phyloP scores from a whole-genome alignment of 2,888 invertebrate species.

The Nomada fucata region DNA sequence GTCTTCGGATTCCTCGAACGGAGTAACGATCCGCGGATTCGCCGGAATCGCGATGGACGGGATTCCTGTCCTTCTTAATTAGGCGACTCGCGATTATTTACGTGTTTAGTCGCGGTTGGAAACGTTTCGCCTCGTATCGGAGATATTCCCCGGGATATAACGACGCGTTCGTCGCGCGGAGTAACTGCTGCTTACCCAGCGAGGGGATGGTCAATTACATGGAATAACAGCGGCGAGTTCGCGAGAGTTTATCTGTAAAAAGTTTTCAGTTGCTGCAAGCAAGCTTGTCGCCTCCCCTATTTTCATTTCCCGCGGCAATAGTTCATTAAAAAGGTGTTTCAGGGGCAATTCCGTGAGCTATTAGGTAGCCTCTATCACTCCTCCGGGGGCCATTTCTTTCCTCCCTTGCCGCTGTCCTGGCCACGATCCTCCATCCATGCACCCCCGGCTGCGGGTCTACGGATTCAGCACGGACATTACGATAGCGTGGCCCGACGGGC shows the following conservation, averaged over 20 bases:
- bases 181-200: background rate
- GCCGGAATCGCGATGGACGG: no score
- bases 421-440: slow-evolving; percentile 59
- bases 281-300: slow-evolving; percentile 81
- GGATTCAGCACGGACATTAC: slow-evolving; percentile 81
- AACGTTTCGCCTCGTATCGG: background rate
- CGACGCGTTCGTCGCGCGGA: background rate
- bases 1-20: slow-evolving; percentile 6
- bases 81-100: background rate
- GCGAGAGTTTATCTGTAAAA: slow-evolving; percentile 36
- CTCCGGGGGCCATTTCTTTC: slow-evolving; percentile 85
- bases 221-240: slow-evolving; percentile 8
- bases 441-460: slow-evolving; percentile 69
- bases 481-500: slow-evolving; percentile 73
- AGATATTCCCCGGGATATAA: background rate
- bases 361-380: slow-evolving; percentile 87
- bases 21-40: background rate
- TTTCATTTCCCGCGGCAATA: slow-evolving; percentile 86
- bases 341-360: slow-evolving; percentile 89
- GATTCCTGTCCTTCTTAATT: slow-evolving; percentile 11
- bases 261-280: slow-evolving; percentile 44
- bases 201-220: slow-evolving; percentile 37
- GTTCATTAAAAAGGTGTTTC: slow-evolving; percentile 92
- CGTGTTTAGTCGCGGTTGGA: background rate
- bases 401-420: slow-evolving; percentile 66